Percentiles rank a stretch among this genome's conserved stretches.
Conservation (phyloP, 2,888 invertebrate genomes). For the Parnassius glacialis region DNA sequence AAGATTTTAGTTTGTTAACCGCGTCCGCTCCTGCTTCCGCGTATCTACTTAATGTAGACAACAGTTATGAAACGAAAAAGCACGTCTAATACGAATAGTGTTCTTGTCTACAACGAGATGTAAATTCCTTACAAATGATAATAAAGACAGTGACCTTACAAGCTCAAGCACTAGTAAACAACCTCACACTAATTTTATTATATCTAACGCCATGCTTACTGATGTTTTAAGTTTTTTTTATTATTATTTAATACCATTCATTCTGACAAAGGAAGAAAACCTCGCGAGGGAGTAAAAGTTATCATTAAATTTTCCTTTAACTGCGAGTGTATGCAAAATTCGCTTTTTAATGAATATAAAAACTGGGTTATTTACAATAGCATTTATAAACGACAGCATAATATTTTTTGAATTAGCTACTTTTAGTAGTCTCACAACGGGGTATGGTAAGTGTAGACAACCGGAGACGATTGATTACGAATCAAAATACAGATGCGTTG, state of each 20-base stretch:
- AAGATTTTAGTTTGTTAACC: not conserved
- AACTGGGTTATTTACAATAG: no score
- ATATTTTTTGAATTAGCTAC: no score
- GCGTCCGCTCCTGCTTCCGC: not conserved
- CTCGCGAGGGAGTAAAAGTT: no score
- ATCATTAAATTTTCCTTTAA: no score
- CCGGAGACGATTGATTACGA: no score
- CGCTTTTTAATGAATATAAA: no score
- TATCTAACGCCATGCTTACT: not conserved
- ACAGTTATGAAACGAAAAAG: constrained; percentile 1
- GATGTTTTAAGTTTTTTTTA: not conserved
- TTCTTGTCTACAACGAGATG: constrained; percentile 15
- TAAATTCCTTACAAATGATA: constrained; percentile 12
- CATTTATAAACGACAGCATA: no score
- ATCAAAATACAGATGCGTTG: no score
- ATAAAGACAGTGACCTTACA: not conserved
- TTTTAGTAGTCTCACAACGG: no score
- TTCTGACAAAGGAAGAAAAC: not conserved
- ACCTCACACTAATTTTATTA: not conserved
- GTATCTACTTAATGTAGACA: constrained; percentile 2
- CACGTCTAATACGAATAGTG: constrained; percentile 7
- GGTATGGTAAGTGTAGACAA: no score
- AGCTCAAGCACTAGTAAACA: not conserved
- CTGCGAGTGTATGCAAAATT: no score
- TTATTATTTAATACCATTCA: not conserved